A percentile compares a stretch with the other conserved stretches of the same genome.
phyloP scores from a whole-genome alignment of 2,888 invertebrate species.

The Rhingia campestris region DNA sequence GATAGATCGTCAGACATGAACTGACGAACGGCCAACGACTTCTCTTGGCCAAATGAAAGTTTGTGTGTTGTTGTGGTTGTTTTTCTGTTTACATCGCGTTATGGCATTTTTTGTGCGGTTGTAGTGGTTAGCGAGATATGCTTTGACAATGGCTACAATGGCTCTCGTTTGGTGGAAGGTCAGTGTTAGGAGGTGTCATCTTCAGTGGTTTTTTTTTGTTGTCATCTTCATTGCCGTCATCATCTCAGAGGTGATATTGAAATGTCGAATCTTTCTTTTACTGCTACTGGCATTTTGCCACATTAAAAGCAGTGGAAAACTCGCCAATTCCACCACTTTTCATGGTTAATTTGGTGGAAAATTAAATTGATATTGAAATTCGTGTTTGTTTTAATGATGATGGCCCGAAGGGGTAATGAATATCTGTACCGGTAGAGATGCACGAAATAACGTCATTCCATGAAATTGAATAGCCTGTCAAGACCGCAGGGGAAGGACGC shows the following conservation, averaged over 20 bases:
- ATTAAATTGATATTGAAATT: slow-evolving; percentile 33
- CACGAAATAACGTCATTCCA: slow-evolving; percentile 1
- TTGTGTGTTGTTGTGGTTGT: slow-evolving; percentile 11
- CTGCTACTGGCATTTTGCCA: slow-evolving; percentile 7
- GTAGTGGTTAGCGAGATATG: background rate
- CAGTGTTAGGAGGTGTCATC: slow-evolving; percentile 66
- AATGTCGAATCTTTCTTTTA: slow-evolving; percentile 2
- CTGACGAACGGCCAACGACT: slow-evolving; percentile 68
- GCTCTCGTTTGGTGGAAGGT: slow-evolving; percentile 65
- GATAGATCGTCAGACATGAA: slow-evolving; percentile 37
- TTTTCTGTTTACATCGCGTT: slow-evolving; percentile 38
- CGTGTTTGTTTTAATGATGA: slow-evolving; percentile 12
- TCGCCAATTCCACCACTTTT: slow-evolving; percentile 3
- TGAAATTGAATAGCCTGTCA: slow-evolving; percentile 33
- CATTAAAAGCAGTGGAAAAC: background rate
- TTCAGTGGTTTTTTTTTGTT: slow-evolving; percentile 7
- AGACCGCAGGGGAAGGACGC: background rate
- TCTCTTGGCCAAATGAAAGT: slow-evolving; percentile 59
- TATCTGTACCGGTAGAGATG: slow-evolving; percentile 4
- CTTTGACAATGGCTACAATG: slow-evolving; percentile 52
- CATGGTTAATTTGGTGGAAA: slow-evolving; percentile 38
- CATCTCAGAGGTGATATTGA: slow-evolving; percentile 22
- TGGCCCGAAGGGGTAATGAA: slow-evolving; percentile 23
- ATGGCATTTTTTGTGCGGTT: slow-evolving; percentile 29
- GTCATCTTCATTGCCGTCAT: background rate